Evolutionary conservation across 2,888 invertebrate species (phyloP), one percentile per base, ranked within the genome.

Genomic region (Drosophila lutescens): DNA sequence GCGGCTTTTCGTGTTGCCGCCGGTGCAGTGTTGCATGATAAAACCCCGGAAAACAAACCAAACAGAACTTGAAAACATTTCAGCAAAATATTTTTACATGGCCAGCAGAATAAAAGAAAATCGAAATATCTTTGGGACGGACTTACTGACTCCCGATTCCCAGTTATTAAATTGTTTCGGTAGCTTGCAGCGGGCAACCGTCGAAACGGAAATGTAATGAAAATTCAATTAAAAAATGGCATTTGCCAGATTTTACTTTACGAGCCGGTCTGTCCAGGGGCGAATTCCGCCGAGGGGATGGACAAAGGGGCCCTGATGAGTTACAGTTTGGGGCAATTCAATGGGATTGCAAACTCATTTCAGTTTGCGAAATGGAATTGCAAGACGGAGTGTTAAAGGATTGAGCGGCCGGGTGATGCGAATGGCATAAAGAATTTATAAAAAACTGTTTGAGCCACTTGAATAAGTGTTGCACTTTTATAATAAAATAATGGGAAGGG

Each of bases 191-290:
- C 59, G 56, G 36, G 78, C 56, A 76, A 57, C 71, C 73, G 75
- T 51, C 68, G 69, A 80, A 83, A 79, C 80, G 84, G 85, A 86
- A 84, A 81, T 78, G 85, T 86, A 84, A 84, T 84, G 84, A 85
- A 84, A 84, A 86, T 84, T 84, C 84, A 84, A 84, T 84, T 84
- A 84, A 84, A 83, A 84, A 86, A 80, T 80, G 78, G 80, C 78
- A 82, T 86, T 84, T 81, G 80, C 74, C 82, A 81, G 81, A 81
- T 86, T 81, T 81, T 71, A 80, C 65, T 55, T 65, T 65, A 65
- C 65, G 40, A 65, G 38, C 34, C 34, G n/a, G 34, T 54, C 34
- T 41, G 54, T 23, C 65, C 65, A 47, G 65, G 47, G 46, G 32
- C 72, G 61, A 85, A 70, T 43, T 59, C 62, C 74, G 65, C 32